Conservation (phyloP, 1,140 invertebrate species). For the Drosophila dunni region DNA sequence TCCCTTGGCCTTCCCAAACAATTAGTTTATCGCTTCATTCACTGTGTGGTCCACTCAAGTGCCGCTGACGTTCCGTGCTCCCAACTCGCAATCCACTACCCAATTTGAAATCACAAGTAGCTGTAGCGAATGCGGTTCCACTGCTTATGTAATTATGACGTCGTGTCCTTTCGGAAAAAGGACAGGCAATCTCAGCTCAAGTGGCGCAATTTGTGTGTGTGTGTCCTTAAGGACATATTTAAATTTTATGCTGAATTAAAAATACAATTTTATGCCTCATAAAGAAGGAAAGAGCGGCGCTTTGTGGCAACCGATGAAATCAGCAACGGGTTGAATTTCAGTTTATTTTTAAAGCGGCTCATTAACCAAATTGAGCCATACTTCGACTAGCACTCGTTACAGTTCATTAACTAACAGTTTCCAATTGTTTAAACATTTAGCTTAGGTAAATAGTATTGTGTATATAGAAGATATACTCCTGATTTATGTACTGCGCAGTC, state of each 20-base stretch:
- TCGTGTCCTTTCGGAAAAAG: slow-evolving; percentile 1
- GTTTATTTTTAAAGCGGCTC: slow-evolving; percentile 5
- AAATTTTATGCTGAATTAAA: slow-evolving; percentile 80
- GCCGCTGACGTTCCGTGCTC: slow-evolving; percentile 6
- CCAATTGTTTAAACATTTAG: slow-evolving; percentile 12
- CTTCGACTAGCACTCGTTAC: background rate
- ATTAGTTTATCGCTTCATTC: slow-evolving; percentile 76
- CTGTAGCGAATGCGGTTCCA: slow-evolving; percentile 32
- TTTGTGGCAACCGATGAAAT: slow-evolving; percentile 40
- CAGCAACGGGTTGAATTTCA: slow-evolving; percentile 55
- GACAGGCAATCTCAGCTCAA: slow-evolving; percentile 46
- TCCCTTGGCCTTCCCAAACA: slow-evolving; percentile 46
- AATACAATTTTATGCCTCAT: slow-evolving; percentile 74
- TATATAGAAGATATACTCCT: slow-evolving; percentile 2
- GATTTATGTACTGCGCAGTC: slow-evolving; percentile 56
- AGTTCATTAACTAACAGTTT: slow-evolving; percentile 62
- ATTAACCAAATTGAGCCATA: slow-evolving; percentile 5
- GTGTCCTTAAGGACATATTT: slow-evolving; percentile 66
- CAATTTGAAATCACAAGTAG: slow-evolving; percentile 55
- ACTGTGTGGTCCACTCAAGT: slow-evolving; percentile 76
- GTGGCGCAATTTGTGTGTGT: slow-evolving; percentile 39
- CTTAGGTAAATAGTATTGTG: background rate
- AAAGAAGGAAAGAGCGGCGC: slow-evolving; percentile 44
- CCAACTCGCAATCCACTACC: background rate
- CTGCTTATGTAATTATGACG: slow-evolving; percentile 68